phyloP scores from a whole-genome alignment of 2,888 invertebrate species.

The Agelastica alni region DNA sequence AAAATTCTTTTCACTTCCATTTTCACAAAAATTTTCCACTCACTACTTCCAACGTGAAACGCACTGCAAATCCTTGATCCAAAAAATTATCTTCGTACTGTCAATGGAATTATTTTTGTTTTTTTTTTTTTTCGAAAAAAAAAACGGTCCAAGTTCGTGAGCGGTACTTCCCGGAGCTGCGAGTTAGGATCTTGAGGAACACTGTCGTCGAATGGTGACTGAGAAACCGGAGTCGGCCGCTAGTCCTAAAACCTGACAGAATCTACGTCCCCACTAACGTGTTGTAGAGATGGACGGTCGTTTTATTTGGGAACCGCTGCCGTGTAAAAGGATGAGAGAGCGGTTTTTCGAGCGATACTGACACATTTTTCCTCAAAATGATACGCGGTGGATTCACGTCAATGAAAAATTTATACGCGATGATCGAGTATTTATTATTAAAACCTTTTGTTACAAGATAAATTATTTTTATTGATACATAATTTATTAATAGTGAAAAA shows the following conservation, averaged over 20 bases:
- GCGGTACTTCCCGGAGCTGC: conserved; percentile 19
- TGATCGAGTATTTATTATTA: no score
- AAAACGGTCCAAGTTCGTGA: conserved; percentile 8
- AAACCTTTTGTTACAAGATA: no score
- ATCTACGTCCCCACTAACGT: conserved; percentile 22
- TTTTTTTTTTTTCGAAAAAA: no score
- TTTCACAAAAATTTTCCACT: conserved; percentile 18
- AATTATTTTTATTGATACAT: no score
- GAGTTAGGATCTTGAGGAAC: conserved; percentile 27
- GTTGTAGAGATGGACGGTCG: conserved; percentile 14
- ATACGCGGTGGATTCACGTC: no score
- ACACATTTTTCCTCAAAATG: no score
- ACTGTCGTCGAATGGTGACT: conserved; percentile 27
- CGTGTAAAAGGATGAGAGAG: no score
- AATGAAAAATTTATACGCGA: no score
- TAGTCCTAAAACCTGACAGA: conserved; percentile 24
- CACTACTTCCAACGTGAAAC: no score
- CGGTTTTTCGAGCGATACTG: no score
- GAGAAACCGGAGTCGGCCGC: conserved; percentile 27
- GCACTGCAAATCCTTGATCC: conserved; percentile 19
- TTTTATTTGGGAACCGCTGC: conserved; percentile 12
- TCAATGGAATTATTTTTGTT: conserved; percentile 5
- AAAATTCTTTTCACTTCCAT: conserved; percentile 27
- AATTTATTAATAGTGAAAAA: no score
- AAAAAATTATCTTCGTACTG: conserved; percentile 7